Base-by-base conservation (phyloP, 2,888 invertebrate genomes). In the Deilephila elpenor region DNA sequence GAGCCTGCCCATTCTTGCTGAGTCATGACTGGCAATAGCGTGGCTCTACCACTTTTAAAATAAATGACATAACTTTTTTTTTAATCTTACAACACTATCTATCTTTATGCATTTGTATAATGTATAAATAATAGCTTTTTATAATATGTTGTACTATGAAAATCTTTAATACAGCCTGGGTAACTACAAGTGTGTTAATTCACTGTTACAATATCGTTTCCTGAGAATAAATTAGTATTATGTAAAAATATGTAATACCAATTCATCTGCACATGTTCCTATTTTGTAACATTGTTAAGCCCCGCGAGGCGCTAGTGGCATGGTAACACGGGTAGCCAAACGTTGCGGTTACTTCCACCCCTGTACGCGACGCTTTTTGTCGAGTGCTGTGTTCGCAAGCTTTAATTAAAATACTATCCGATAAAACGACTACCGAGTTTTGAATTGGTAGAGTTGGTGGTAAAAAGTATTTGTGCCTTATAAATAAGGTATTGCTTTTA, bases 371-470 rank as follows among this genome's bases (percentile, higher is more conserved):
- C 74, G 82, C 83, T 82, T 83, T 83, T 83, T 82, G 86, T 76
- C 81, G 80, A 82, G 79, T 77, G 80, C 76, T 80, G 80, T 80
- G 77, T 78, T 80, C 71, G 79, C 78, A 79, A 79, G 79, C 80
- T 82, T 82, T 85, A 82, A 85, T 85, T 85, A 85, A 83, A 84
- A 82, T 82, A 67, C 79, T 80, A 71, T 59, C 20, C 20, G 34
- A 32, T 20, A 25, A 34, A 73, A 67, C 51, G 44, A 67, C 25
- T 67, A 51, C 44, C 25, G 44, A 67, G 44, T 67, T 37, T 37
- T 37, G 37, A 37, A 7, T 37, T 37, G 37, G 8, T 37, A 37
- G 11, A 44, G 44, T 44, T 14, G 44, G 14, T 14, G 14, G 1
- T 44, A 44, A 44, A 11, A 44, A 0, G 1, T 44, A 44, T 44